Evolutionary conservation across 2,797 vertebrate genomes (phyloP).

Genomic region (Acropternis orthonyx): DNA sequence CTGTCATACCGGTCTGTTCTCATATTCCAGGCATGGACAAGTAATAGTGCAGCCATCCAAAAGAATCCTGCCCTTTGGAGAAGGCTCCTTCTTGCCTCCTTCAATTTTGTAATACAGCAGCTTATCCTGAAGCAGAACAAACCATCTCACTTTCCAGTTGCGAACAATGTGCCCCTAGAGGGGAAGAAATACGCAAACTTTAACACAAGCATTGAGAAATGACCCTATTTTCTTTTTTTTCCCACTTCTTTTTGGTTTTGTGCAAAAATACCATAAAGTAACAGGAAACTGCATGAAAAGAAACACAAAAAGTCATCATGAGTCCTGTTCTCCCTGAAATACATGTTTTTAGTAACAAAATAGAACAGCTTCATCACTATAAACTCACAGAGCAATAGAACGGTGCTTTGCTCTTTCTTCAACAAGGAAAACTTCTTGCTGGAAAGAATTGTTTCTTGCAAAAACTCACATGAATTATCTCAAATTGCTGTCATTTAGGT

Average conservation of each 20-base stretch:
- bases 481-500: not conserved
- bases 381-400: not conserved
- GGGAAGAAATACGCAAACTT: not conserved
- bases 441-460: not conserved
- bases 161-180: slow-evolving; percentile 89
- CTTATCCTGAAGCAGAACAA: slow-evolving; percentile 86
- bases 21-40: slow-evolving; percentile 89
- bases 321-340: not conserved
- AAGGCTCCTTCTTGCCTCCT: slow-evolving; percentile 82
- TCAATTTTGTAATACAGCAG: slow-evolving; percentile 91
- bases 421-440: not conserved
- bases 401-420: not conserved
- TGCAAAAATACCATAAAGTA: not conserved
- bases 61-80: slow-evolving; percentile 85
- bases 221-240: fast-evolving
- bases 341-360: not conserved
- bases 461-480: not conserved
- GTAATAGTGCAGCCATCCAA: slow-evolving; percentile 85
- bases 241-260: not conserved
- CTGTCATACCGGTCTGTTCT: slow-evolving; percentile 87
- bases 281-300: not conserved
- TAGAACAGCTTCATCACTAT: not conserved
- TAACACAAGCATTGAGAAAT: not conserved
- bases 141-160: slow-evolving; percentile 97
- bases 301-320: not conserved